These are phyloP conservation scores for Aporrectodea caliginosa DNA, from an alignment of 1,140 invertebrate genomes.

Conservation along the genomic window DNA sequence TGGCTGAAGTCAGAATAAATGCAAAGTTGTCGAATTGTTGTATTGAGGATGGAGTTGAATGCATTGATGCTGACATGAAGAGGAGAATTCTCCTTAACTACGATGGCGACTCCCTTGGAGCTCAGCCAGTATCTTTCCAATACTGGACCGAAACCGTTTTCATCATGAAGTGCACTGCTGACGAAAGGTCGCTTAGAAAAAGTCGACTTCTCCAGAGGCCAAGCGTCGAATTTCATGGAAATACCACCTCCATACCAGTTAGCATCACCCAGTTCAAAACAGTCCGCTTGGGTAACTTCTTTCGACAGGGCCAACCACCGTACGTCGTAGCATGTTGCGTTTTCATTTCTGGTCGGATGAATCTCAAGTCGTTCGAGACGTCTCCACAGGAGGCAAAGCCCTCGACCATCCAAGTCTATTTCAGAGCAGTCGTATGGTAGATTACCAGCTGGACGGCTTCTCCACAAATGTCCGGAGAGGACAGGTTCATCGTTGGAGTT, in stretches of 20 bases:
- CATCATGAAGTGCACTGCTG: background rate
- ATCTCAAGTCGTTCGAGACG: conserved; percentile 7
- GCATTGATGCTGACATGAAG: conserved; percentile 48
- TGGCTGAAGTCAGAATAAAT: conserved; percentile 34
- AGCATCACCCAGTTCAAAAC: conserved; percentile 37
- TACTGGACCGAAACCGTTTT: conserved; percentile 28
- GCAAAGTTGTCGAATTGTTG: conserved; percentile 39
- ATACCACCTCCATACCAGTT: conserved; percentile 32
- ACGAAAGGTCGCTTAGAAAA: conserved; percentile 20
- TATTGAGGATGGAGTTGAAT: background rate
- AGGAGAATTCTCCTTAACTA: conserved; percentile 42
- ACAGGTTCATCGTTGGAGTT: background rate
- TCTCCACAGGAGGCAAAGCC: conserved; percentile 27
- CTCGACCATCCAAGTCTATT: background rate
- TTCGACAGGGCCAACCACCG: conserved; percentile 36
- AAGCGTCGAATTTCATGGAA: background rate
- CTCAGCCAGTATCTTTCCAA: conserved; percentile 37
- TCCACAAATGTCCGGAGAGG: conserved; percentile 8
- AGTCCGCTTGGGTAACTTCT: conserved; percentile 39
- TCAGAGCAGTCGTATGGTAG: conserved; percentile 28
- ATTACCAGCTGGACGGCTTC: conserved; percentile 11
- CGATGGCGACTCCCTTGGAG: conserved; percentile 43
- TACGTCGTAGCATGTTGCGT: conserved; percentile 39
- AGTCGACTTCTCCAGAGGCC: conserved; percentile 19
- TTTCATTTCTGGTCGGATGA: background rate